Evolutionary conservation across 2,797 vertebrate genomes (phyloP), one percentile per base, ranked within the genome.

Genomic region (Manis javanica): DNA sequence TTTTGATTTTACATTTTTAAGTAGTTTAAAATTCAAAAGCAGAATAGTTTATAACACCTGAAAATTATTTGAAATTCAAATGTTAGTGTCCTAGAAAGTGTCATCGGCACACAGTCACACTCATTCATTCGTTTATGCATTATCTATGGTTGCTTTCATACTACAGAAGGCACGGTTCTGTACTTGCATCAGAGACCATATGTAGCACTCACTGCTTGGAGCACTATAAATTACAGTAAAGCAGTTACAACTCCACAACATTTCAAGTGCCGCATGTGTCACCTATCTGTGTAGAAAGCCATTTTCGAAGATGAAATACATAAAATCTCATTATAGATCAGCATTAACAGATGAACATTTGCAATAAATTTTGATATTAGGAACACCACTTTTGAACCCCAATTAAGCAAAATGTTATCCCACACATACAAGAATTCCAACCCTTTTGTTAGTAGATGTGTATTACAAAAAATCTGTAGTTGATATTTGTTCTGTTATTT

Each of bases 261-360:
- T 71, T 95, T 87, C 63, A 59, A 57, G 90, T 53, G 82, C 63
- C 90, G 75, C 51, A 37, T 57, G 59, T 89, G 79, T 93, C 69
- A 92, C 53, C 64, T 91, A 53, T 74, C 92, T 78, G 49, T 84
- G 46, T 39, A 69, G 89, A 96, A 86, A 91, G 79, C 68, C 83
- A 57, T 79, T 92, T 92, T 42, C 93, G 94, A 89, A 87, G 86
- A 94, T 68, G 66, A 79, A 92, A 83, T 90, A 75, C 3, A 14
- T 63, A 64, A 55, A 90, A 89, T 59, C 71, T 94, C 53, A 46
- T 74, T 89, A 59, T 15, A 87, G 26, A 71, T 66, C 68, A 79
- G 46, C 19, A 66, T 77, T 91, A 77, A 78, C 87, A 84, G 57
- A 74, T 61, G 46, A 89, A n/a, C 53, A 72, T 55, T 49, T 66